Conservation (phyloP, 2,113 vertebrate genomes). For the Brachyhypopomus occidentalis region DNA sequence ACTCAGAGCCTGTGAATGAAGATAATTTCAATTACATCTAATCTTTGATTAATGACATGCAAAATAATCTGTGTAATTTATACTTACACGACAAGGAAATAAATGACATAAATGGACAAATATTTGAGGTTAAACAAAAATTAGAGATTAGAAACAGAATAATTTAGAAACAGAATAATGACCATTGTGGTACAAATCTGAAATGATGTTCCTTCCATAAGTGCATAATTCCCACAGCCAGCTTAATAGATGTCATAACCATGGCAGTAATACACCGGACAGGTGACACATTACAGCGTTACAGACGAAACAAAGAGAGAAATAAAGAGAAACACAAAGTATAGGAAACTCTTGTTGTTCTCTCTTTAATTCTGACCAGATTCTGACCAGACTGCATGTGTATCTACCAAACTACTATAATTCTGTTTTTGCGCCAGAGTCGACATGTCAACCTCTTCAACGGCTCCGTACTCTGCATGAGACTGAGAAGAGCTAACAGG, state of each 20-base stretch:
- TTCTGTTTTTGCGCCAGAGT: conserved; percentile 54
- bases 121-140: too few relatives aligned
- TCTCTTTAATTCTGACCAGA: conserved; percentile 59
- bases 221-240: neutral
- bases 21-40: neutral
- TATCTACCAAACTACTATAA: conserved; percentile 69
- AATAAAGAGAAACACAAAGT: conserved; percentile 65
- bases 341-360: conserved; percentile 73
- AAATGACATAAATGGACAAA: neutral
- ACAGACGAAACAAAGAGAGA: neutral
- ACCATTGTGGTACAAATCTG: neutral
- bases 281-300: neutral
- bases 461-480: conserved; percentile 50
- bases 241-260: neutral
- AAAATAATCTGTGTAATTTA: neutral
- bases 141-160: neutral
- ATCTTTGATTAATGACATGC: neutral
- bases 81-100: neutral
- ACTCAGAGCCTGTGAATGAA: neutral
- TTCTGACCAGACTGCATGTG: conserved; percentile 73
- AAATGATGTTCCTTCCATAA: neutral
- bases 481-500: conserved; percentile 58
- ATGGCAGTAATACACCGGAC: neutral
- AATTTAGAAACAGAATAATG: neutral
- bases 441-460: conserved; percentile 54